Percentiles rank a stretch among this genome's conserved stretches.
Evolutionary conservation across 1,140 invertebrate genomes (phyloP).

Genomic region (Camponotus vicinus): DNA sequence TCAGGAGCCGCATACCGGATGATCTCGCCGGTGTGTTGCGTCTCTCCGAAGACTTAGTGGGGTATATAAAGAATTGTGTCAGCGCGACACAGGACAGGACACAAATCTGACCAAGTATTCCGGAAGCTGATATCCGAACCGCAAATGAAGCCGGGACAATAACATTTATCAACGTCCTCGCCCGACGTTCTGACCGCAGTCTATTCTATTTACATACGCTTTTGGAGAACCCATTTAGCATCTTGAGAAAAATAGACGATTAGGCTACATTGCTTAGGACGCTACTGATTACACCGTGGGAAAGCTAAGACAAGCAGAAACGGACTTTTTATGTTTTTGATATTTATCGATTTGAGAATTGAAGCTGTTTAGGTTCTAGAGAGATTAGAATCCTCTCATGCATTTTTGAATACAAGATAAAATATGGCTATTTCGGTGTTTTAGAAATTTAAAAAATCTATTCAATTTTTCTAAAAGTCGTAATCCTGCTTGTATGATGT

Average conservation of each 20-base stretch:
- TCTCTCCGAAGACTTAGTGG: background rate
- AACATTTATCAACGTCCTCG: slow-evolving; percentile 77
- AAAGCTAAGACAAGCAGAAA: too few relatives aligned
- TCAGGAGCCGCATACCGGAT: slow-evolving; percentile 54
- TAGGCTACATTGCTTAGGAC: background rate
- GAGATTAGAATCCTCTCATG: background rate
- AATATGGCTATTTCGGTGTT: too few relatives aligned
- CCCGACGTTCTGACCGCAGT: slow-evolving; percentile 69
- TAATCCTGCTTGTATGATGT: background rate
- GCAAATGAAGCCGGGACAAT: slow-evolving; percentile 76
- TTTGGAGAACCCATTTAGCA: slow-evolving; percentile 2
- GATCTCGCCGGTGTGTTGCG: slow-evolving; percentile 40
- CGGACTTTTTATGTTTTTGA: background rate
- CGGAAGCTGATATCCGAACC: slow-evolving; percentile 77
- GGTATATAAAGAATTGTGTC: slow-evolving; percentile 46
- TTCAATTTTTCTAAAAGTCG: background rate
- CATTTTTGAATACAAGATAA: background rate
- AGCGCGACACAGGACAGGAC: slow-evolving; percentile 31
- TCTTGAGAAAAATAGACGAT: slow-evolving; percentile 22
- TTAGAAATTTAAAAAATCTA: background rate
- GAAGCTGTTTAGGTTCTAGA: background rate
- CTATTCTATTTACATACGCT: slow-evolving; percentile 59
- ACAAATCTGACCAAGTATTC: slow-evolving; percentile 72
- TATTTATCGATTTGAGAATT: background rate
- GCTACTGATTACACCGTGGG: background rate